Base-by-base conservation (phyloP, 2,797 vertebrate genomes). In the Chelonia mydas region DNA sequence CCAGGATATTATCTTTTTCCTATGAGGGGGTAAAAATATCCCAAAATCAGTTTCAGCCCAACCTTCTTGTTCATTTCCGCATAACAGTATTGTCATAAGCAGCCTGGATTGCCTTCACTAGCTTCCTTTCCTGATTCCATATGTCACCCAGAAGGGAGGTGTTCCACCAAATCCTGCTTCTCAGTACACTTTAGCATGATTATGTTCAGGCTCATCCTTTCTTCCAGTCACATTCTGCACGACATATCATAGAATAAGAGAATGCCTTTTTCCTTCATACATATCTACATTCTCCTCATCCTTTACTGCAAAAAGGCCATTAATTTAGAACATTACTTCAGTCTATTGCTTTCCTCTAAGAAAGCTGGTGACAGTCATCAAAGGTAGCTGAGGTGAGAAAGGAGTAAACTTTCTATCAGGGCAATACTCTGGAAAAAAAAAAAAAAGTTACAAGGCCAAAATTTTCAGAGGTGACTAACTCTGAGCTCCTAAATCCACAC, bases 171-270 rank as follows among this genome's bases (percentile, higher is more conserved):
- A 90, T 49, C 77, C 88, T 92, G 74, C 76, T 96, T 92, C 88
- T 90, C 86, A 94, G 83, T 90, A 91, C 92, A 93, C 90, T 96
- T 96, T 94, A 94, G 87, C 6, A 78, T 94, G 93, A 95, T 95
- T 96, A 96, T 77, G 89, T 82, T 77, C 84, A 81, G 72, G 85
- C 84, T 97, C 95, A 93, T 96, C 96, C 96, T 95, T 97, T 96
- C 95, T 96, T 96, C 91, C 88, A 53, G 55, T 25, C 84, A 85
- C 65, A 61, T 49, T 5, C 83, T 94, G 87, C 91, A 89, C 93
- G 95, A 95, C 89, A 76, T 0, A 2, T 0, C 37, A 8, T 41
- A 87, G 89, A 90, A 51, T 93, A 95, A 96, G 74, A 45, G 89
- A 84, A 84, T 79, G 41, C 50, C 68, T 51, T 78, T 33, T 68